A percentile compares a stretch with the other conserved stretches of the same genome.
phyloP scores from a whole-genome alignment of 2,797 vertebrate species.

The Trachurus trachurus region DNA sequence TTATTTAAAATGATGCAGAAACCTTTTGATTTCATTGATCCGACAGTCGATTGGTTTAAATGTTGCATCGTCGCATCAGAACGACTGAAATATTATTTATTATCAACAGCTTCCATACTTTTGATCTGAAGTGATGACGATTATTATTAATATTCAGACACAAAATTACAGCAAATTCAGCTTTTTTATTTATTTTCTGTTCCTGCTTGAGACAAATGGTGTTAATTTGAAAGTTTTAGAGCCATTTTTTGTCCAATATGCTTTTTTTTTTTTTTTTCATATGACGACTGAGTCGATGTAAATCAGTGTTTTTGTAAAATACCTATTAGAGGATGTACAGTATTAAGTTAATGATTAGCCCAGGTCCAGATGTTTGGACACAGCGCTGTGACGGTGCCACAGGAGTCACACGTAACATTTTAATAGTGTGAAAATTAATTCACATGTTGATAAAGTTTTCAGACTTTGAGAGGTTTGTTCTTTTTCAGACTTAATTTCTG shows the following conservation, averaged over 20 bases:
- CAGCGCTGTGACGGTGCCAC: conserved; percentile 7
- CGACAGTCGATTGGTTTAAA: background rate
- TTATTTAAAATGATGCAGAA: conserved; percentile 4
- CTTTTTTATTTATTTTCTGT: conserved; percentile 7
- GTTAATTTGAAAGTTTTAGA: conserved; percentile 14
- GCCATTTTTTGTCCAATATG: conserved; percentile 63
- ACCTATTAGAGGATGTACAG: conserved; percentile 69
- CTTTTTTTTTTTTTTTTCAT: conserved; percentile 90
- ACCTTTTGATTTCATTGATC: background rate
- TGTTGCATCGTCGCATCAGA: background rate
- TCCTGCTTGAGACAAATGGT: background rate
- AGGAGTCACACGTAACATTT: conserved; percentile 16
- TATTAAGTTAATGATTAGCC: conserved; percentile 22
- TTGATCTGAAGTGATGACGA: background rate
- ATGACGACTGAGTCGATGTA: conserved; percentile 83
- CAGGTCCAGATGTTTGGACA: background rate
- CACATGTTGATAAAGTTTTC: background rate
- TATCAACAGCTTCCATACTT: background rate
- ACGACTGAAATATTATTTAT: background rate
- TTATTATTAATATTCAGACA: background rate
- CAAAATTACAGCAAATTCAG: background rate
- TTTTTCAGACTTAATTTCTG: background rate
- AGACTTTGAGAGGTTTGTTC: conserved; percentile 16
- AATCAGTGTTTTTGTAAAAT: conserved; percentile 88
- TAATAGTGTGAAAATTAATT: conserved; percentile 11